Evolutionary conservation across 2,888 invertebrate species (phyloP).

Genomic region (Falcaria lacertinaria): DNA sequence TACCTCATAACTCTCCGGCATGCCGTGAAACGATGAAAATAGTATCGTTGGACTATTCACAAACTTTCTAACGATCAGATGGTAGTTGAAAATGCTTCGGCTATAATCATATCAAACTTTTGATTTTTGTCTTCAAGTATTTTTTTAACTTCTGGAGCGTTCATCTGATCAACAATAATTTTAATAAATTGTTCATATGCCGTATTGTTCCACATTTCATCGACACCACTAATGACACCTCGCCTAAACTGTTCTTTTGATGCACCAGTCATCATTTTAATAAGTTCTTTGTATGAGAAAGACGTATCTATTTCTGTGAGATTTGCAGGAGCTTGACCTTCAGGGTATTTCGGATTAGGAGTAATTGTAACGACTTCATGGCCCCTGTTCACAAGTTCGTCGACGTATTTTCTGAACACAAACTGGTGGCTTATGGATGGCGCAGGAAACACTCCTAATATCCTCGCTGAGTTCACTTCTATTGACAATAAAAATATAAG

Average conservation of each 20-base stretch:
- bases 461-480: conserved; percentile 11
- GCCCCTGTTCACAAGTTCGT: conserved; percentile 6
- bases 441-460: conserved; percentile 9
- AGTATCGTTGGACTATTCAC: conserved; percentile 29
- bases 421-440: conserved; percentile 14
- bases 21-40: conserved; percentile 26
- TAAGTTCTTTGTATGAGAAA: background rate
- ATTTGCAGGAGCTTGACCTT: conserved; percentile 10
- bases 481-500: conserved; percentile 1
- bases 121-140: conserved; percentile 24
- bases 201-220: conserved; percentile 1
- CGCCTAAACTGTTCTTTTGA: conserved; percentile 6
- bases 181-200: background rate
- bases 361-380: conserved; percentile 8
- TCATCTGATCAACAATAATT: conserved; percentile 8
- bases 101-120: conserved; percentile 35
- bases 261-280: background rate
- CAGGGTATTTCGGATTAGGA: conserved; percentile 6
- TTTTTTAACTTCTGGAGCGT: conserved; percentile 13
- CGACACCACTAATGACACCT: conserved; percentile 14
- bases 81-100: conserved; percentile 22
- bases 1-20: conserved; percentile 15
- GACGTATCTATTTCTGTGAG: conserved; percentile 13
- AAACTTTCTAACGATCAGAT: conserved; percentile 24
- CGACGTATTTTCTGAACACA: conserved; percentile 3